A percentile compares a stretch with the other conserved stretches of the same genome.
These are phyloP conservation scores for Ichneumon xanthorius DNA, from an alignment of 2,888 invertebrate genomes.

Conservation along the genomic window DNA sequence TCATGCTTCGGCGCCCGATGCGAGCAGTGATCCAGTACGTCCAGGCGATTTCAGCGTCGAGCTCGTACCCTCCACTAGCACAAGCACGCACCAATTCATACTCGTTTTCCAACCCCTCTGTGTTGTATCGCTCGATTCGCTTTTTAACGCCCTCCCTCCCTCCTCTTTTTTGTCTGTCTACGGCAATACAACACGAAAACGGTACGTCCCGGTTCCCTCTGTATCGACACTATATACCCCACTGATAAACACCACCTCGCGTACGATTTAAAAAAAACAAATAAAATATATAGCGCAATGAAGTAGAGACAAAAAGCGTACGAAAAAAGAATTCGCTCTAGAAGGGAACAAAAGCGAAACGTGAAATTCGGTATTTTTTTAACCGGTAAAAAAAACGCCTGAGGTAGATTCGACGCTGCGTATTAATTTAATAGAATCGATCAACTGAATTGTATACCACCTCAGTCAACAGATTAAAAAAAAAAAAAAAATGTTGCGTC, in stretches of 20 bases:
- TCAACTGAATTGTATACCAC: not conserved
- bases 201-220: slow-evolving; percentile 14
- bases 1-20: slow-evolving; percentile 79
- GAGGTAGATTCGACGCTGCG: not conserved
- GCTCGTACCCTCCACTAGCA: slow-evolving; percentile 62
- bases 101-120: slow-evolving; percentile 45
- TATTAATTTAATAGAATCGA: slow-evolving; percentile 24
- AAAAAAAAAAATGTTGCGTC: not conserved
- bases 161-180: not conserved
- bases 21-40: slow-evolving; percentile 74
- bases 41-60: slow-evolving; percentile 66
- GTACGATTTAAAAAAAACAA: slow-evolving; percentile 29
- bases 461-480: not conserved
- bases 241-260: slow-evolving; percentile 38
- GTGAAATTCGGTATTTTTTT: not conserved
- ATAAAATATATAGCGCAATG: not conserved
- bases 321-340: not conserved
- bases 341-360: not conserved
- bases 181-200: slow-evolving; percentile 14
- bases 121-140: slow-evolving; percentile 1
- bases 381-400: not conserved
- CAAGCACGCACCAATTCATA: slow-evolving; percentile 67
- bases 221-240: slow-evolving; percentile 45
- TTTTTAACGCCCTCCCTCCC: not conserved
- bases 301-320: not conserved